Base-by-base conservation (phyloP, 2,888 invertebrate species). In the Caenorhabditis japonica region DNA sequence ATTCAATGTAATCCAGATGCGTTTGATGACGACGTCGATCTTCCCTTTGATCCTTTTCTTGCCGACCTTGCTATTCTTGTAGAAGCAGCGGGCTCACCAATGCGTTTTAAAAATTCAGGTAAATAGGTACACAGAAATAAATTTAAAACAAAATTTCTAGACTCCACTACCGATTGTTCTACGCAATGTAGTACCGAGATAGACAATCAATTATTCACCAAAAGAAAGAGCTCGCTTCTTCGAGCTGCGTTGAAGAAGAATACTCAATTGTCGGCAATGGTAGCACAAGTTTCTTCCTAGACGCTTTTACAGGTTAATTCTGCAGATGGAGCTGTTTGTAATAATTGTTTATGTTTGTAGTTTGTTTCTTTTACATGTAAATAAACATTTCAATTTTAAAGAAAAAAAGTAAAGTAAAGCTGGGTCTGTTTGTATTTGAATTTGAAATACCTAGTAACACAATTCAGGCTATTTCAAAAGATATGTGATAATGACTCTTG, bases 1-100 rank as follows among this genome's bases (percentile, higher is more conserved):
- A 58, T 75, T 21, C 75, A 70, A 71, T 70, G 70, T 19, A 62
- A 70, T 44, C 55, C 62, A 12, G 60, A 51, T 17, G 49, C 51
- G 12, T 61, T 59, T 33, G 66, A 75, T 21, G 71, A 75, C 30
- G 53, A 72, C 10, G 38, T 13, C 7, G 58, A 61, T 0, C 53
- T 75, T 21, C 75, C 75, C 4, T 75, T 75, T 39, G 75, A 75
- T 19, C 75, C 75, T 8, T 75, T 70, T 39, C 51, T 75, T 13
- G 39, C 75, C 12, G 75, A 75, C 59, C 70, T 75, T 34, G 56
- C 69, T 8, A 53, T 70, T 21, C 49, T 75, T 21, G 47, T 64
- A 4, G 75, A 75, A 51, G 60, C 33, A 23, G 38, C 25, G 0
- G 70, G 61, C 2, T 60, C 62, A 0, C 75, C 75, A 19, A 46